Evolutionary conservation across 2,888 invertebrate genomes (phyloP).

Genomic region (Eupsilia transversa): DNA sequence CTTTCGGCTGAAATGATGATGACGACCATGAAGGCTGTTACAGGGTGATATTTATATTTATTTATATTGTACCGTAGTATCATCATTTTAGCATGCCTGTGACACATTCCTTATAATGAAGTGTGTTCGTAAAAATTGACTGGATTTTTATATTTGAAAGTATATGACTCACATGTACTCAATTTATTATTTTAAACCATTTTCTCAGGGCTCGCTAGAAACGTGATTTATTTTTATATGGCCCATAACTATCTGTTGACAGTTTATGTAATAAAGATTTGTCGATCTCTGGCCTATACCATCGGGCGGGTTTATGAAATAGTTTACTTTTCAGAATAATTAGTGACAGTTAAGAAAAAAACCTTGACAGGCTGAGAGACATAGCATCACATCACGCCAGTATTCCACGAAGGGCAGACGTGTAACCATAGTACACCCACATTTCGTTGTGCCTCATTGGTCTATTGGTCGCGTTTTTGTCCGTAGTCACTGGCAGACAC

Average conservation of each 20-base stretch:
- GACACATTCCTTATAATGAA: constrained; percentile 37
- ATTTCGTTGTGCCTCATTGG: too few relatives aligned
- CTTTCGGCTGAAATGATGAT: too few relatives aligned
- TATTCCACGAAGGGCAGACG: too few relatives aligned
- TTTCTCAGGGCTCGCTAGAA: constrained; percentile 38
- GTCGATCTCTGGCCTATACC: background rate
- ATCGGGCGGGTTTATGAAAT: background rate
- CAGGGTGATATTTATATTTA: too few relatives aligned
- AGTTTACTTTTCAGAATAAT: constrained; percentile 11
- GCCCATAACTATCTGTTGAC: constrained; percentile 2
- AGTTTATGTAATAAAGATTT: background rate
- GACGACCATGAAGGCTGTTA: too few relatives aligned
- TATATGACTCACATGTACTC: constrained; percentile 40
- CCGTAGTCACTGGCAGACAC: too few relatives aligned
- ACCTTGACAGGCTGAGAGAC: background rate
- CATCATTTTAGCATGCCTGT: constrained; percentile 14
- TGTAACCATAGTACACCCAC: too few relatives aligned
- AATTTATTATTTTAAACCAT: constrained; percentile 37
- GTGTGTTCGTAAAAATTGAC: constrained; percentile 26
- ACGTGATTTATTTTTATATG: constrained; percentile 42
- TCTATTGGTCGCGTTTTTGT: too few relatives aligned
- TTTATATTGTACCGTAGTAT: constrained; percentile 3
- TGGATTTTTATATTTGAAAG: constrained; percentile 30
- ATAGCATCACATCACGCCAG: background rate
- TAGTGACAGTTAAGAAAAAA: background rate